Evolutionary conservation across 2,888 invertebrate species (phyloP), one percentile per base, ranked within the genome.

Genomic region (Rhyacophila evoluta): DNA sequence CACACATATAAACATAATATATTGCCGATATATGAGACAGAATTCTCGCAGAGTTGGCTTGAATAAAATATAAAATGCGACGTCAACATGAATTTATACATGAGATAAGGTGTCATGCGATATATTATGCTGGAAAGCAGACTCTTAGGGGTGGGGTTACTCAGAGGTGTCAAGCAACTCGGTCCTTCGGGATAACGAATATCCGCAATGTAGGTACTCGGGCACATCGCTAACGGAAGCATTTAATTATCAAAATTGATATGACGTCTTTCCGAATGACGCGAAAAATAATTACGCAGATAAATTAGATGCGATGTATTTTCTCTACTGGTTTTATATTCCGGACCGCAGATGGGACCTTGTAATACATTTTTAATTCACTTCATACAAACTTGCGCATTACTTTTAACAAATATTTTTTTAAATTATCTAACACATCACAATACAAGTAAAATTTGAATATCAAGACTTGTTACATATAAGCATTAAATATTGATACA

Each of bases 171-270:
- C 55, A 19, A 25, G 67, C 33, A 37, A 3, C 25, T 36, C 39
- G 68, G 67, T 80, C 71, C 55, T 19, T 67, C 15, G 70, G 75
- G 75, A 70, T 15, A n/a, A 25, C 25, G 19, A 19, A 72, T 19
- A 55, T 19, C 19, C 55, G 55, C 12, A 19, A 55, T 55, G 55
- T 19, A 37, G 74, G 33, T 39, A 74, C 41, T 3, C 19, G 19
- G 25, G 73, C 2, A 33, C 69, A 73, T 69, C 77, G 10, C 55
- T 55, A 25, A 74, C 75, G 76, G 68, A 76, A 74, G 78, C 80
- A 80, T 81, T 81, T 81, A 81, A 81, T 81, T 81, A 81, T 80
- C 79, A 81, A 78, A 80, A 81, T 80, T 80, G 81, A 81, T 55
- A 55, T 55, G 15, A 55, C 25, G 19, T 19, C 55, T 10, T 25